Base-by-base conservation (phyloP, 2,888 invertebrate species). In the Nomada ruficornis region DNA sequence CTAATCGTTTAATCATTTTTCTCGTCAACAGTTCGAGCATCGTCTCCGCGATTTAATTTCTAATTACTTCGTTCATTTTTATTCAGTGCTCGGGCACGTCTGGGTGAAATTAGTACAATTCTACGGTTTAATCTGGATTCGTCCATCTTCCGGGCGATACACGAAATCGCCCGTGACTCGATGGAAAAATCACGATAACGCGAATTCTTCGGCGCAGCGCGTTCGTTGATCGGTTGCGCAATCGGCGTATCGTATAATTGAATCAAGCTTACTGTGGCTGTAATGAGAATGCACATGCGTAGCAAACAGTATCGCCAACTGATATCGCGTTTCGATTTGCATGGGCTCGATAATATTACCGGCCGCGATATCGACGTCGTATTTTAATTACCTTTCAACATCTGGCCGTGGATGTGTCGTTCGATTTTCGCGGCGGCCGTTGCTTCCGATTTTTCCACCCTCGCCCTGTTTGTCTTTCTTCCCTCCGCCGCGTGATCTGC, bases 311-410 rank as follows among this genome's bases (percentile, higher is more conserved):
- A 74, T 81, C 81, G 81, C 59, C 64, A 59, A 74, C 69, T 60
- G 81, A 81, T 81, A 81, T 80, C 80, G 80, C 72, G 72, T 80
- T 80, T 80, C 78, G 36, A 80, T 80, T 80, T 72, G 68, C 72
- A 78, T 68, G 72, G 67, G 80, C 52, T 80, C 78, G 80, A 80
- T 78, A 78, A 80, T 80, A 78, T 78, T 78, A 80, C 67, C 55
- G 42, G 65, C 18, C 65, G 42, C 62, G 70, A 67, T 80, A 78
- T 62, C 78, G 67, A 36, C 67, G 23, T 62, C 36, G 52, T 63
- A 68, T 75, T 78, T 78, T 75, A 74, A 78, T 78, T 78, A 74
- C 67, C 67, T 68, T 23, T 50, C 67, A 60, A 18, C 65, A 23
- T 74, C 52, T 44, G 47, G 23, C 62, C 47, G 20, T 20, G 36